These are phyloP conservation scores for Emydoidea blandingii DNA, from an alignment of 2,797 vertebrate species.

Conservation along the genomic window DNA sequence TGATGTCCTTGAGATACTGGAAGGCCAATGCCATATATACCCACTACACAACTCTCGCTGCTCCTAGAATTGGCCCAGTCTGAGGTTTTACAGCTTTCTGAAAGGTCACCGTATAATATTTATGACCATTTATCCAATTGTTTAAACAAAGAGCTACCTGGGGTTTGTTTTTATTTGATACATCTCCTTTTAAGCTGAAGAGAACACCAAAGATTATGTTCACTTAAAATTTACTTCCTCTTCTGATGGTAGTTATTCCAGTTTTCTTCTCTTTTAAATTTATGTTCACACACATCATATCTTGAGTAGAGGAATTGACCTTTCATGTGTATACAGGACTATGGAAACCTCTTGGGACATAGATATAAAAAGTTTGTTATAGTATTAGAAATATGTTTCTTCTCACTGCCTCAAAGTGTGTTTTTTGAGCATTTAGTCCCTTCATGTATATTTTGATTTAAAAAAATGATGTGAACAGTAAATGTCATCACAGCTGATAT, in stretches of 20 bases:
- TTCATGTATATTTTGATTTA: fast-evolving
- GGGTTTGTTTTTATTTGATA: neutral
- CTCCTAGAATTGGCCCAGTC: neutral
- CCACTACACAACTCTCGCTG: fast-evolving
- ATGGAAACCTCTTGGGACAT: neutral
- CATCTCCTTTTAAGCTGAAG: neutral
- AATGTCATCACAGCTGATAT: neutral
- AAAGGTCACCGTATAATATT: fast-evolving
- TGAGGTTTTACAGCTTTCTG: neutral
- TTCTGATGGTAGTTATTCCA: neutral
- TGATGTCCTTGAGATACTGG: neutral
- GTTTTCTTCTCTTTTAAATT: neutral
- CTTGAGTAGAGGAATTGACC: neutral
- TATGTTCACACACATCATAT: neutral
- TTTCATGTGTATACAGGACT: neutral
- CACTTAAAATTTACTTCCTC: neutral
- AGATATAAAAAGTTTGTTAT: neutral
- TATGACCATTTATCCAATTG: neutral
- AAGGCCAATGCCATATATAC: neutral
- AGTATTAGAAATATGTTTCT: neutral
- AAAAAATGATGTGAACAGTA: neutral
- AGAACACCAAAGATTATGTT: neutral
- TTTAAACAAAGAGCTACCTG: neutral
- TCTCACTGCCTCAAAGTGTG: neutral
- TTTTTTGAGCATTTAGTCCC: constrained; percentile 2